Conservation (phyloP, 2,113 vertebrate genomes). For the Cephalopterus ornatus region DNA sequence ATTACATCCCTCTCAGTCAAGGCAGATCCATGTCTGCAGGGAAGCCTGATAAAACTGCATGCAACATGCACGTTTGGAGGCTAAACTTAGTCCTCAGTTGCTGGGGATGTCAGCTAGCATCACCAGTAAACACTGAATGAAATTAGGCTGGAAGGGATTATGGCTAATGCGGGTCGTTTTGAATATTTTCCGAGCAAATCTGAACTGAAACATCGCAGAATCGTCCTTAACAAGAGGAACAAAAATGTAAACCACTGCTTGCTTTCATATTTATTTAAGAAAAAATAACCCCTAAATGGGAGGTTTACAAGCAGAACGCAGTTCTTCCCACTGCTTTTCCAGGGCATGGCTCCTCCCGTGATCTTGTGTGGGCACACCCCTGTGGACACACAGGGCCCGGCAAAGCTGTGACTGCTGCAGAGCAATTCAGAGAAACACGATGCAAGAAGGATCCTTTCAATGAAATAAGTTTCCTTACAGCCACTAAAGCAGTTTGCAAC, state of each 20-base stretch:
- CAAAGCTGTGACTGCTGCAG: background rate
- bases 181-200: background rate
- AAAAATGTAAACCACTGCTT: background rate
- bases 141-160: background rate
- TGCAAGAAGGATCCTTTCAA: background rate
- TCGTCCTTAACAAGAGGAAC: background rate
- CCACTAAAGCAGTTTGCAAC: background rate
- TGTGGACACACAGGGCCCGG: background rate
- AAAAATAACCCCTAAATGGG: background rate
- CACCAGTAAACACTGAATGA: background rate
- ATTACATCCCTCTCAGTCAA: background rate
- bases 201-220: background rate
- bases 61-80: background rate
- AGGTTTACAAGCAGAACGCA: background rate
- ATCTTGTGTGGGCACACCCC: background rate
- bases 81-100: background rate
- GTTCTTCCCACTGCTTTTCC: background rate
- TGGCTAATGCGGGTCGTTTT: background rate
- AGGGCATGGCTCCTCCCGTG: background rate
- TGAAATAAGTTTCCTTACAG: background rate
- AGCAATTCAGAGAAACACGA: background rate
- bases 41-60: background rate
- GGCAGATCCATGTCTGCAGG: background rate
- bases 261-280: background rate
- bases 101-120: background rate